Base-by-base conservation (phyloP, 2,797 vertebrate genomes). In the Myiotriccus ornatus region DNA sequence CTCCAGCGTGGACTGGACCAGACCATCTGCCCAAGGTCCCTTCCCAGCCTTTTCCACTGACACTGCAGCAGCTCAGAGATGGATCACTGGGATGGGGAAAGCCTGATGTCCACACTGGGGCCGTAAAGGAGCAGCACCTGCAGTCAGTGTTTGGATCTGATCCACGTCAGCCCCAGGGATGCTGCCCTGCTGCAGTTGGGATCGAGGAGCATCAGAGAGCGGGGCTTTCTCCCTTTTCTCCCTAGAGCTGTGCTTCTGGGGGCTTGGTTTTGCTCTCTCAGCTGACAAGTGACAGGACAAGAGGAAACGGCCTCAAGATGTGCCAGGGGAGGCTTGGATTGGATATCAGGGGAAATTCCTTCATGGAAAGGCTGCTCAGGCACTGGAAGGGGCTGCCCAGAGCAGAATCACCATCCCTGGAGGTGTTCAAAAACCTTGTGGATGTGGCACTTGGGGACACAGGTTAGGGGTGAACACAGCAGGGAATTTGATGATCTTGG, bases 21-120 rank as follows among this genome's bases (percentile, higher is more conserved):
- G 24, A 7, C 1, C 14, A 39, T 15, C 34, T 30, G 47, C 35
- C 23, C 5, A 57, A 86, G 12, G 21, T 41, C 22, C 24, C 35
- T 79, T 64, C 55, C 14, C 63, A 68, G 28, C 41, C 28, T 53
- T 34, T 13, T 19, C 13, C 32, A 68, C 21, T 15, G 30, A 64
- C n/a, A 6, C n/a, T 19, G 80, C 50, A 70, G 64, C 37, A 17
- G 30, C 3, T 35, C 2, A 39, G 43, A 46, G 32, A 39, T 14
- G 15, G 7, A 15, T 12, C 55, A 0, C 1, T 5, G 44, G 35
- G 37, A 15, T 4, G 25, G 46, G 52, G 18, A 44, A 68, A 52
- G 32, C 25, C 50, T 6, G 1, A 49, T 13, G 16, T 4, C 76
- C 46, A 21, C 0, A 0, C 12, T n/a, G 22, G 0, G 30, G 35